Conservation (phyloP, 2,113 vertebrate genomes). For the Silurus meridionalis region DNA sequence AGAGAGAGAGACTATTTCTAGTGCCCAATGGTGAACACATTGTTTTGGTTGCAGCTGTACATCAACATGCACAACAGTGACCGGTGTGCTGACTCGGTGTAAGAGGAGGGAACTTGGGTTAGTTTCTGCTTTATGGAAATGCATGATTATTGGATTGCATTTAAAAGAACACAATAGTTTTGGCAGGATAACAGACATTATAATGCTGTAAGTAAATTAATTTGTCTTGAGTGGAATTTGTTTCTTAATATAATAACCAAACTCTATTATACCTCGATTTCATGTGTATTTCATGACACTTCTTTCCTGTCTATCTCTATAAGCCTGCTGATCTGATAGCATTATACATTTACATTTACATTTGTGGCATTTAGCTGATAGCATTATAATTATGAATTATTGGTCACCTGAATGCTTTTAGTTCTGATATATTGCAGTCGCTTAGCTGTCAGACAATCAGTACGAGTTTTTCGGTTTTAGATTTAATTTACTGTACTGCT, state of each 20-base stretch:
- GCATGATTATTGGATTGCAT: not conserved
- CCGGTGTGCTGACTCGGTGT: not conserved
- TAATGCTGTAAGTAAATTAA: slow-evolving; percentile 4
- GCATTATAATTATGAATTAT: not conserved
- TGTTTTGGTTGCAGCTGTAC: slow-evolving; percentile 22
- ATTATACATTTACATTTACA: no score
- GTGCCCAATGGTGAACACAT: not conserved
- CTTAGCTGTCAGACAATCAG: slow-evolving; percentile 23
- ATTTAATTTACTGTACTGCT: not conserved
- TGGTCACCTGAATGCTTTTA: not conserved
- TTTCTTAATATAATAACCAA: not conserved
- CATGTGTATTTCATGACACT: not conserved
- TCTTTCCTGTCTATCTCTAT: not conserved
- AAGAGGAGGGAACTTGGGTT: not conserved
- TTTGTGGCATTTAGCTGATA: no score
- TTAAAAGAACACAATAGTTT: not conserved
- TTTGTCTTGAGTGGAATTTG: not conserved
- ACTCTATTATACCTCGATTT: not conserved
- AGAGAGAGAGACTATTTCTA: slow-evolving; percentile 23
- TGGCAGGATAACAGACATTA: not conserved
- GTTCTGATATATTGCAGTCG: not conserved
- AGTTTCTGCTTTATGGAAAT: not conserved
- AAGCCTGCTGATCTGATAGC: not conserved
- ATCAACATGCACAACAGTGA: not conserved
- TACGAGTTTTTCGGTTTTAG: not conserved